Evolutionary conservation across 2,888 invertebrate genomes (phyloP).

Genomic region (Microplitis manilae): DNA sequence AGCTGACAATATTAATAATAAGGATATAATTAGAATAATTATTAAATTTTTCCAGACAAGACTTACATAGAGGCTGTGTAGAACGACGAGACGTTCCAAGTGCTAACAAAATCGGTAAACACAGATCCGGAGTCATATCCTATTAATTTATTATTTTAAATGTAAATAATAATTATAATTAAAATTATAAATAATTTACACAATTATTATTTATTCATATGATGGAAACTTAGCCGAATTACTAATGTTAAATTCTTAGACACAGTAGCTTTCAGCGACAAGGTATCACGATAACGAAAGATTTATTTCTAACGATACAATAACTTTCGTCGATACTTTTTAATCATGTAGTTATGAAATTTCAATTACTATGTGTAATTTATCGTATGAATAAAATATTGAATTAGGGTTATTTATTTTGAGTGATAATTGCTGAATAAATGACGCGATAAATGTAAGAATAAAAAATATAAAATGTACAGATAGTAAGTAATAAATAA

Average conservation of each 20-base stretch:
- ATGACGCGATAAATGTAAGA: neutral
- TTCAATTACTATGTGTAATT: slow-evolving; percentile 15
- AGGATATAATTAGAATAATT: neutral
- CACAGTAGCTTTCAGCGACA: slow-evolving; percentile 1
- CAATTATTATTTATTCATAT: slow-evolving; percentile 1
- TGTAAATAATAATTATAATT: no score
- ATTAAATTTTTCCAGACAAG: neutral
- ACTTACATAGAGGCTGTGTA: slow-evolving; percentile 7
- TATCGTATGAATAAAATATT: neutral
- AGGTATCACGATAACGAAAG: slow-evolving; percentile 15
- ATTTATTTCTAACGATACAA: slow-evolving; percentile 24
- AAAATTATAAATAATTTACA: neutral
- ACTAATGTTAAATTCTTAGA: neutral
- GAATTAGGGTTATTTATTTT: neutral
- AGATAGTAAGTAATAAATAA: neutral
- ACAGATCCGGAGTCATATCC: neutral
- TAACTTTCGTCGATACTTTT: neutral
- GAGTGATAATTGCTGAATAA: neutral
- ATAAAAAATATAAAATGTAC: neutral
- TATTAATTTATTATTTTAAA: neutral
- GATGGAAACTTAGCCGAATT: neutral
- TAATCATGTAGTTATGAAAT: neutral
- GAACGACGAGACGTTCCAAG: neutral
- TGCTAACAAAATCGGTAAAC: slow-evolving; percentile 4
- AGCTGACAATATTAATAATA: slow-evolving; percentile 22